phyloP scores from a whole-genome alignment of 2,888 invertebrate genomes.

The Cynaeus angustus region DNA sequence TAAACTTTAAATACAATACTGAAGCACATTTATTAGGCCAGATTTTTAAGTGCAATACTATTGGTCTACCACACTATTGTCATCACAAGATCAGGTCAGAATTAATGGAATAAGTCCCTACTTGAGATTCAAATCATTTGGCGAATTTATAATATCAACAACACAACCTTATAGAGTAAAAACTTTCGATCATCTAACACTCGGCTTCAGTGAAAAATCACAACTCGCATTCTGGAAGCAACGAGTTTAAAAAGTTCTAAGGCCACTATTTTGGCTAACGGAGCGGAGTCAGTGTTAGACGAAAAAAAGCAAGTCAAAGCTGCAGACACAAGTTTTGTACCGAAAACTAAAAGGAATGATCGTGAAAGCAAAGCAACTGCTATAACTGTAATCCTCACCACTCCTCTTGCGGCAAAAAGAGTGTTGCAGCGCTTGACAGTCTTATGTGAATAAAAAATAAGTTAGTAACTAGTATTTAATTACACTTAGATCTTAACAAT shows the following conservation, averaged over 20 bases:
- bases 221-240: slow-evolving; percentile 18
- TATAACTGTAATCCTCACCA: too few relatives aligned
- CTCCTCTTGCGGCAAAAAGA: too few relatives aligned
- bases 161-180: slow-evolving; percentile 39
- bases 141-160: slow-evolving; percentile 45
- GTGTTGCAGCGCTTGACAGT: slow-evolving; percentile 19
- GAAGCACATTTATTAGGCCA: slow-evolving; percentile 54
- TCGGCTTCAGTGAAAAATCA: slow-evolving; percentile 6
- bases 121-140: slow-evolving; percentile 45
- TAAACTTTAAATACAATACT: slow-evolving; percentile 50
- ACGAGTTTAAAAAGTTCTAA: slow-evolving; percentile 30
- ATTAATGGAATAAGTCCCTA: slow-evolving; percentile 37
- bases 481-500: slow-evolving; percentile 34
- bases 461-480: slow-evolving; percentile 25
- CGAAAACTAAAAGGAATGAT: slow-evolving; percentile 3
- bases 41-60: slow-evolving; percentile 51
- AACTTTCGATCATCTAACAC: slow-evolving; percentile 13
- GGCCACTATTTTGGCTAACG: slow-evolving; percentile 40
- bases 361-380: not conserved
- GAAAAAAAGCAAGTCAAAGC: slow-evolving; percentile 24
- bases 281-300: slow-evolving; percentile 20
- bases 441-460: slow-evolving; percentile 1
- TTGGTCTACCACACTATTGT: slow-evolving; percentile 52
- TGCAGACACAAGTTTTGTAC: slow-evolving; percentile 9
- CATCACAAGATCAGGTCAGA: slow-evolving; percentile 49